phyloP scores from a whole-genome alignment of 2,113 vertebrate species.

The Xenopus laevis region DNA sequence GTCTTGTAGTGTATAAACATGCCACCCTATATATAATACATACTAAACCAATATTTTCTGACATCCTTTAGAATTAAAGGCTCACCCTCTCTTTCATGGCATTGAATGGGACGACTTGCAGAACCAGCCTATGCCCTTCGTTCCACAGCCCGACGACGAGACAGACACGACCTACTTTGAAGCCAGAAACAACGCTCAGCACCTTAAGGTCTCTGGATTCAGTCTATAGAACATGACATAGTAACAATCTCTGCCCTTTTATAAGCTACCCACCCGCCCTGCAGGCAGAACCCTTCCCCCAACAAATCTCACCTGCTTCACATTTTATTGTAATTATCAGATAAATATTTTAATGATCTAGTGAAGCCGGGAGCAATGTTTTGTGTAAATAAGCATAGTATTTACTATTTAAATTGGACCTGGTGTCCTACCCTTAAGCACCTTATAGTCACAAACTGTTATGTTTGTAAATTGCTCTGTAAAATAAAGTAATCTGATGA shows the following conservation, averaged over 20 bases:
- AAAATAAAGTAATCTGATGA: constrained; percentile 44
- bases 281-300: background rate
- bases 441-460: constrained; percentile 8
- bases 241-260: background rate
- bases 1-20: too few relatives aligned
- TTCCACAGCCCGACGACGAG: constrained; percentile 88
- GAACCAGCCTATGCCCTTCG: constrained; percentile 85
- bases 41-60: too few relatives aligned
- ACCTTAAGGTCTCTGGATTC: constrained; percentile 86
- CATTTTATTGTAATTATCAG: background rate
- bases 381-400: constrained; percentile 13
- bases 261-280: background rate
- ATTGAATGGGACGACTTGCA: constrained; percentile 90
- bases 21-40: too few relatives aligned
- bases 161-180: constrained; percentile 97
- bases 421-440: background rate
- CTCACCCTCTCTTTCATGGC: constrained; percentile 75
- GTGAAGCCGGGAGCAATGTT: too few relatives aligned
- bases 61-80: too few relatives aligned
- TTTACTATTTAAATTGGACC: background rate
- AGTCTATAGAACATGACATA: constrained; percentile 71
- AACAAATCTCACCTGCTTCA: background rate
- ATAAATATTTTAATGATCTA: background rate
- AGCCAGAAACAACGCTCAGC: constrained; percentile 89
- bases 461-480: constrained; percentile 26